phyloP scores from a whole-genome alignment of 2,113 vertebrate species.

The Hydrochoerus hydrochaeris region DNA sequence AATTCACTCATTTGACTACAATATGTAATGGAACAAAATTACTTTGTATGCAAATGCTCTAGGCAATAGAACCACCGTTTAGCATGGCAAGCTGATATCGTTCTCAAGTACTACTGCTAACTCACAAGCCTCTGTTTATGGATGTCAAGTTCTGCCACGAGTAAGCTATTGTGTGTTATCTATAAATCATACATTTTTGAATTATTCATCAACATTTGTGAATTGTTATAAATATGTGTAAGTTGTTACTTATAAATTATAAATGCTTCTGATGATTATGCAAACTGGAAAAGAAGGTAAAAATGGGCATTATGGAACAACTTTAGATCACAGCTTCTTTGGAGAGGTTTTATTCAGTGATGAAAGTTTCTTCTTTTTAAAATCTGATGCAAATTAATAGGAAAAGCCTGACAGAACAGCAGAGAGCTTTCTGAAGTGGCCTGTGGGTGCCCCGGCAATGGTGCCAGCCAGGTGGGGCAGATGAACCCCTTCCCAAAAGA shows the following conservation, averaged over 20 bases:
- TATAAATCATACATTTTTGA: not conserved
- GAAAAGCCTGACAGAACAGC: not conserved
- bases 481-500: not conserved
- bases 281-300: not conserved
- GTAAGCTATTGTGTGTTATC: not conserved
- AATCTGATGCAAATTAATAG: slow-evolving; percentile 20
- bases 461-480: not conserved
- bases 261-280: not conserved
- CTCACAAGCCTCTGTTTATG: not conserved
- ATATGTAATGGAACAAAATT: not conserved
- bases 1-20: not conserved
- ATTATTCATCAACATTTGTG: not conserved
- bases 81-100: not conserved
- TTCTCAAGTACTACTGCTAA: not conserved
- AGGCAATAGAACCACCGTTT: not conserved
- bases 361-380: slow-evolving; percentile 19
- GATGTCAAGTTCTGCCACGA: not conserved
- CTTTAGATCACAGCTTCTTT: not conserved
- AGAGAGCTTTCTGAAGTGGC: not conserved
- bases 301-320: not conserved
- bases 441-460: not conserved
- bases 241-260: not conserved
- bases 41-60: not conserved
- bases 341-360: not conserved
- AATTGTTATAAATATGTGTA: not conserved